Evolutionary conservation across 2,888 invertebrate genomes (phyloP).

Genomic region (Cryptosula pallasiana): DNA sequence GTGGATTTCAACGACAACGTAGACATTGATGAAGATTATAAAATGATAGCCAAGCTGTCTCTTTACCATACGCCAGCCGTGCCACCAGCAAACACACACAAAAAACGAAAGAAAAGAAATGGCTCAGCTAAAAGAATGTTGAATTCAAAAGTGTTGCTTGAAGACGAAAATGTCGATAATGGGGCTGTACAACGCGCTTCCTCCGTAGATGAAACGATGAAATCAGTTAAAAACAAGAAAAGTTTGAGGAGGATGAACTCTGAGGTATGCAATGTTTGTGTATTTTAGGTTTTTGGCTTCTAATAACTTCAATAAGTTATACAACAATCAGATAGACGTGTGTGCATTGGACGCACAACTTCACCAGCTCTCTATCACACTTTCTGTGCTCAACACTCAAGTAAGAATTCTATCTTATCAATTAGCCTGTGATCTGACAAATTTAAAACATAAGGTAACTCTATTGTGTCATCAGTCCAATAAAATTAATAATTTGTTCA

Average conservation of each 20-base stretch:
- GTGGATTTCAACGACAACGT: too few relatives aligned
- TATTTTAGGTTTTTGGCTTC: neutral
- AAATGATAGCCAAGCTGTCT: neutral
- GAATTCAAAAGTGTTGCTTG: neutral
- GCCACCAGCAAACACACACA: neutral
- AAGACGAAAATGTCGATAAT: neutral
- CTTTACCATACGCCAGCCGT: neutral
- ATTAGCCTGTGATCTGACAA: too few relatives aligned
- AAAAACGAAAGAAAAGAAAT: neutral
- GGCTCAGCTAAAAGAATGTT: neutral
- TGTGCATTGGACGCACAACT: neutral
- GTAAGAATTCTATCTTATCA: too few relatives aligned
- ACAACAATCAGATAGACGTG: neutral
- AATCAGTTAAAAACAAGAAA: neutral
- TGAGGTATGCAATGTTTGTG: neutral
- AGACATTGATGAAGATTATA: slow-evolving; percentile 3
- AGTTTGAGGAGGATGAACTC: neutral
- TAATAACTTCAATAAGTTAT: neutral
- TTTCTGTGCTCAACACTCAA: neutral
- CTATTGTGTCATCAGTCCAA: too few relatives aligned
- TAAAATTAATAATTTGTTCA: too few relatives aligned
- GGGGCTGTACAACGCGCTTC: neutral
- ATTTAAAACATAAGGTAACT: too few relatives aligned
- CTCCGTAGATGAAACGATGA: neutral
- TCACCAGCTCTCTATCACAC: neutral